Conservation (phyloP, 2,888 invertebrate genomes). For the Drosophila niveifrons region DNA sequence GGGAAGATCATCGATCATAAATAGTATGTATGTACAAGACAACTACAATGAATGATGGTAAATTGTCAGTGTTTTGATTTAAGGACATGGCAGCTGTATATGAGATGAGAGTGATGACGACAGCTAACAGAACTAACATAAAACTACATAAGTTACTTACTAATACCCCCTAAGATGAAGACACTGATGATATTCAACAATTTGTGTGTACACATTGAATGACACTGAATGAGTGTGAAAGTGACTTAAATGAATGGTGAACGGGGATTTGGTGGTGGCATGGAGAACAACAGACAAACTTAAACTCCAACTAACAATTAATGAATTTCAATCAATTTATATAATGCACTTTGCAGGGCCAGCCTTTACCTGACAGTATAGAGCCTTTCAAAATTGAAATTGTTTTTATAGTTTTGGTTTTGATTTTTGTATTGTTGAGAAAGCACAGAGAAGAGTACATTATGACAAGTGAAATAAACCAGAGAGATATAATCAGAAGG, state of each 20-base stretch:
- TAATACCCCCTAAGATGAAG: constrained; percentile 29
- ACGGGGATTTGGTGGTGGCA: background rate
- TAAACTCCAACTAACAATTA: constrained; percentile 77
- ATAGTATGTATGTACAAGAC: constrained; percentile 18
- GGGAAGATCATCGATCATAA: constrained; percentile 27
- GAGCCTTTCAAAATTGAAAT: constrained; percentile 79
- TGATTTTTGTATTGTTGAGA: constrained; percentile 38
- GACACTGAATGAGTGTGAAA: constrained; percentile 17
- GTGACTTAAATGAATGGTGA: constrained; percentile 8
- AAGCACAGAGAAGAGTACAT: constrained; percentile 69
- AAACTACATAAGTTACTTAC: constrained; percentile 57
- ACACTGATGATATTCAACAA: constrained; percentile 35
- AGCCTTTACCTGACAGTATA: constrained; percentile 85
- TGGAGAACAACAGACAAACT: constrained; percentile 73
- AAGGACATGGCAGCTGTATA: constrained; percentile 33
- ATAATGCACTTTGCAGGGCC: constrained; percentile 60
- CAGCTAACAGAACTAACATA: constrained; percentile 52
- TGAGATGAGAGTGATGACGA: constrained; percentile 10
- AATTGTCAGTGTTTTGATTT: constrained; percentile 18
- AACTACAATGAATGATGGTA: constrained; percentile 30
- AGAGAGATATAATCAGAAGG: constrained; percentile 56
- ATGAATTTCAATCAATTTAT: constrained; percentile 67
- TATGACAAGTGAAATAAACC: constrained; percentile 56
- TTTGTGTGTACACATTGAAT: constrained; percentile 20
- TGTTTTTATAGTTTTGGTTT: constrained; percentile 24